Percentiles rank a stretch among this genome's conserved stretches.
phyloP scores from a whole-genome alignment of 2,888 invertebrate genomes.

The Timema cristinae region DNA sequence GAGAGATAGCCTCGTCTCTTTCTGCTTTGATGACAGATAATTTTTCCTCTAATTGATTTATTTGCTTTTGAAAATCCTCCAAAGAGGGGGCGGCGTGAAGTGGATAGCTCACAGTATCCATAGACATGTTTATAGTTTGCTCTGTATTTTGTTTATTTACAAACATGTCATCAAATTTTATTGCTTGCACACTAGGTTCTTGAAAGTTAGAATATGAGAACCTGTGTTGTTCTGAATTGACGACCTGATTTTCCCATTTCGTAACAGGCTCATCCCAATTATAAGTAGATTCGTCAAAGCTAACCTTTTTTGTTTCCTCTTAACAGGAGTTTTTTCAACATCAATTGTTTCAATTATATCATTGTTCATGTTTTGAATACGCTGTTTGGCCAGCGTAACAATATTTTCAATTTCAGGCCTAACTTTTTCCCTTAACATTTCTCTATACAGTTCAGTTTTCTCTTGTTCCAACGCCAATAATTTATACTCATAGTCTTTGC shows the following conservation, averaged over 20 bases:
- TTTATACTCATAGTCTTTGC: constrained; percentile 5
- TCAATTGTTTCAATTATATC: no score
- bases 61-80: background rate
- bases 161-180: no score
- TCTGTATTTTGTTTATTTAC: no score
- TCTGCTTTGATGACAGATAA: constrained; percentile 45
- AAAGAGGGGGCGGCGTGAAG: background rate
- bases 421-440: constrained; percentile 25
- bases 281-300: no score
- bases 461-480: constrained; percentile 17
- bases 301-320: no score
- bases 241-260: no score
- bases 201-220: no score
- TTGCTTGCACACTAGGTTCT: no score
- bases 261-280: no score
- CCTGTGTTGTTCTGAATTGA: no score
- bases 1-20: constrained; percentile 48
- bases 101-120: background rate
- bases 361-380: background rate
- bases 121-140: background rate
- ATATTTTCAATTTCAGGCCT: constrained; percentile 42
- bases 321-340: no score
- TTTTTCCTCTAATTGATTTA: constrained; percentile 15
- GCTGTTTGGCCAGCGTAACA: constrained; percentile 38
- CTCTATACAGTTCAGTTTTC: constrained; percentile 38